A percentile compares a stretch with the other conserved stretches of the same genome.
Evolutionary conservation across 2,797 vertebrate species (phyloP).

Genomic region (Ctenochaetus hawaiiensis): DNA sequence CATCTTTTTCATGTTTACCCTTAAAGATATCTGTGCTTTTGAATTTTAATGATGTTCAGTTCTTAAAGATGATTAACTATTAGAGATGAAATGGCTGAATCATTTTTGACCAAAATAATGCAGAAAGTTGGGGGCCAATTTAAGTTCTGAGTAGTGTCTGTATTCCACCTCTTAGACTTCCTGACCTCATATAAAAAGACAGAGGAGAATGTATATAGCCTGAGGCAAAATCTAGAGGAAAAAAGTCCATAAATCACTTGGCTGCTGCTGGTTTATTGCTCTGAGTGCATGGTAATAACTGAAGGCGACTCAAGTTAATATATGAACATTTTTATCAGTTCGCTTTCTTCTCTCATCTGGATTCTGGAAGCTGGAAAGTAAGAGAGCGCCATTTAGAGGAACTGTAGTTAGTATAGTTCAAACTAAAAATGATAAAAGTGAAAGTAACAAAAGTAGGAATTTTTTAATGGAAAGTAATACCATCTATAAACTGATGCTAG

Average conservation of each 20-base stretch:
- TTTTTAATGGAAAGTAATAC: too few species aligned
- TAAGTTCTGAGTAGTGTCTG: not conserved
- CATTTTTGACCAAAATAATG: not conserved
- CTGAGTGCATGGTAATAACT: conserved; percentile 1
- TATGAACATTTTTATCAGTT: not conserved
- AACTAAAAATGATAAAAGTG: not conserved
- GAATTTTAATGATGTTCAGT: not conserved
- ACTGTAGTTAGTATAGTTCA: not conserved
- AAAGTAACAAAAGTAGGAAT: too few species aligned
- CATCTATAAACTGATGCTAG: too few species aligned
- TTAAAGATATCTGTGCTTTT: not conserved
- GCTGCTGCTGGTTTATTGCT: conserved; percentile 11
- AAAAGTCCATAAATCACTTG: not conserved
- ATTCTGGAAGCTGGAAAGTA: conserved; percentile 1
- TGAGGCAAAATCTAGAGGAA: not conserved
- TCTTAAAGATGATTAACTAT: conserved; percentile 9
- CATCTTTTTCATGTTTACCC: conserved; percentile 14
- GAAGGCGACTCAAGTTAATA: not conserved
- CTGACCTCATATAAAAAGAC: not conserved
- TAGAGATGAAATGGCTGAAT: not conserved
- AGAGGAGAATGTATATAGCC: not conserved
- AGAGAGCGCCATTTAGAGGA: not conserved
- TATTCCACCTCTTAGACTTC: not conserved
- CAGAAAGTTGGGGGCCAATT: not conserved
- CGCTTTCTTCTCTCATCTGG: not conserved